Evolutionary conservation across 2,113 vertebrate genomes (phyloP), one percentile per base, ranked within the genome.

Genomic region (Amblyopsis rosae): DNA sequence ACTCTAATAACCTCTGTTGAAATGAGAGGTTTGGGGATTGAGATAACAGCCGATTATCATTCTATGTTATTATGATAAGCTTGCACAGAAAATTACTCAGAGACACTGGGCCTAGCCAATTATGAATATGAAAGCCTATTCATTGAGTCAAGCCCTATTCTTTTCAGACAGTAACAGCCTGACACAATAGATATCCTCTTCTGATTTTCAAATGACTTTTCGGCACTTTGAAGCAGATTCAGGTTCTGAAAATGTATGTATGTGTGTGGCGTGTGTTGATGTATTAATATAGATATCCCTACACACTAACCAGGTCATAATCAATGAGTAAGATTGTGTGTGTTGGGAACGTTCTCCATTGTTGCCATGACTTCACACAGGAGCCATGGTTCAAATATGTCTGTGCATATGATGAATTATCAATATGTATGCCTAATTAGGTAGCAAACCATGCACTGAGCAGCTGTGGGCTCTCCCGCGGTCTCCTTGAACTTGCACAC

Each of bases 41-140:
- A 79, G 88, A 91, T 90, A 89, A 84, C 82, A 82, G 72, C 69
- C 12, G 82, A 89, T 88, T 80, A 90, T 89, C 88, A 71, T 66
- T 77, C 81, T 90, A 85, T 62, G 73, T 81, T 77, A 82, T 81
- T 82, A 79, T 82, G 87, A 88, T 88, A 88, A 89, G 83, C 79
- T 15, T 12, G 81, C 77, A 82, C 78, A 81, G 84, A 79, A 87
- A 88, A 80, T 78, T 67, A 83, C 76, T 70, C 69, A 77, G 81
- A 80, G 75, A 87, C 79, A 84, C 64, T 65, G 67, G 79, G 77
- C 77, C 77, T 63, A 63, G 78, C 70, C 77, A 84, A 83, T 86
- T 86, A 86, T 82, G 75, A 83, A 87, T 81, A 81, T 84, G 82
- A 83, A 90, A 89, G 89, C 60, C 84, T 72, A 82, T 89, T 87